These are phyloP conservation scores for Bombus affinis DNA, from an alignment of 1,140 invertebrate genomes.

Conservation along the genomic window DNA sequence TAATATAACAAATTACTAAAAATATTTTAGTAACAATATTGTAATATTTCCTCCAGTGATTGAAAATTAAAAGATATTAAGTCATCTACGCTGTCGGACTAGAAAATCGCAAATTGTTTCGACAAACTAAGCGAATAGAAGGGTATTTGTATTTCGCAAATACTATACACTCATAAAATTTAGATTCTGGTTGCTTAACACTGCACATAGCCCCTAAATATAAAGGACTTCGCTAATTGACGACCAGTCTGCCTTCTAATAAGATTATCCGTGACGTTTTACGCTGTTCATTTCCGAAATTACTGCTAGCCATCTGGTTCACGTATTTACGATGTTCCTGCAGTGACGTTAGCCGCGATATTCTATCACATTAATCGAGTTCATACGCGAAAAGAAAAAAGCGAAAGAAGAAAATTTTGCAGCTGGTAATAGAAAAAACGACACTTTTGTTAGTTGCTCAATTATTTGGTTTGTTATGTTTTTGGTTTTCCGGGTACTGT, in stretches of 20 bases:
- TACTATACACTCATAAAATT: neutral
- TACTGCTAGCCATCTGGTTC: slow-evolving; percentile 52
- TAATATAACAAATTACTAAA: neutral
- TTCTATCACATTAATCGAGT: slow-evolving; percentile 38
- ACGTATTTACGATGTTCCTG: slow-evolving; percentile 57
- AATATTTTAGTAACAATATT: neutral
- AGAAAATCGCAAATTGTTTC: slow-evolving; percentile 7
- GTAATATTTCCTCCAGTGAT: neutral
- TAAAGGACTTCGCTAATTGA: slow-evolving; percentile 29
- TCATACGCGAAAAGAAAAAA: neutral
- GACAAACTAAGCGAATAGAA: neutral
- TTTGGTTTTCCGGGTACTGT: neutral
- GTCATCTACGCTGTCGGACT: neutral
- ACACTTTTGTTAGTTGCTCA: neutral
- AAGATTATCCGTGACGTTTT: slow-evolving; percentile 39
- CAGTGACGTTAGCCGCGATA: slow-evolving; percentile 10
- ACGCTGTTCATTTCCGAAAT: slow-evolving; percentile 53
- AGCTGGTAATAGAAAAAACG: neutral
- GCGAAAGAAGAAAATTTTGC: neutral
- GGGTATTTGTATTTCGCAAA: slow-evolving; percentile 10
- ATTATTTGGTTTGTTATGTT: neutral
- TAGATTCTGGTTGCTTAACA: neutral
- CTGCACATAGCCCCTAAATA: neutral
- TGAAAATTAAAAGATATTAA: neutral
- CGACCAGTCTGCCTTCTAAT: slow-evolving; percentile 33